A percentile compares a stretch with the other conserved stretches of the same genome.
phyloP scores from a whole-genome alignment of 1,140 invertebrate species.

The Trichoplusia ni region DNA sequence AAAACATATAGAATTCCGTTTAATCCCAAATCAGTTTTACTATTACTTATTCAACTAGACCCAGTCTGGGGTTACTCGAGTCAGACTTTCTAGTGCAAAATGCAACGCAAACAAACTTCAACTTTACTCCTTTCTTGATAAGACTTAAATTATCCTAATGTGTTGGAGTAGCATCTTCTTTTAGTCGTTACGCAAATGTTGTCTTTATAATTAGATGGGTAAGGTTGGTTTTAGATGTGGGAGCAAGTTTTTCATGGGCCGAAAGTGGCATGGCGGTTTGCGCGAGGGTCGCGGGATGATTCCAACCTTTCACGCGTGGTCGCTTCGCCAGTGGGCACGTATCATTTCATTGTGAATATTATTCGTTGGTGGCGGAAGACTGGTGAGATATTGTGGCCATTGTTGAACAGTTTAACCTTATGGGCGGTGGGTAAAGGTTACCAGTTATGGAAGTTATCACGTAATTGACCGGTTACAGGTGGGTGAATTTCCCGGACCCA shows the following conservation, averaged over 20 bases:
- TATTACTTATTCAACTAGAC: slow-evolving; percentile 69
- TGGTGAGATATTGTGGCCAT: slow-evolving; percentile 5
- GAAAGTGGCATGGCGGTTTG: slow-evolving; percentile 55
- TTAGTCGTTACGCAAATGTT: background rate
- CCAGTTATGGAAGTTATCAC: slow-evolving; percentile 14
- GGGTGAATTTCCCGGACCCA: no score
- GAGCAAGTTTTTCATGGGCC: slow-evolving; percentile 19
- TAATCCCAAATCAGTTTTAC: slow-evolving; percentile 41
- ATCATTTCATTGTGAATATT: background rate
- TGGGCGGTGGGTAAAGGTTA: slow-evolving; percentile 6
- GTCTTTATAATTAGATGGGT: slow-evolving; percentile 33
- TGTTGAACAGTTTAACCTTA: slow-evolving; percentile 7
- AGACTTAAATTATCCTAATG: slow-evolving; percentile 41
- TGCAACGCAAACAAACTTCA: slow-evolving; percentile 4
- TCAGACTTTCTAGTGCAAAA: slow-evolving; percentile 67
- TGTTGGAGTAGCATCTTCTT: background rate
- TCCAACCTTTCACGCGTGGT: slow-evolving; percentile 74
- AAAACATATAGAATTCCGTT: slow-evolving; percentile 29
- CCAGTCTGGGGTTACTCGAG: slow-evolving; percentile 52
- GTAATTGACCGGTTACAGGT: slow-evolving; percentile 10
- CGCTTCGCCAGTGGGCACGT: slow-evolving; percentile 63
- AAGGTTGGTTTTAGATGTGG: slow-evolving; percentile 42
- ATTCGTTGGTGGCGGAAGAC: background rate
- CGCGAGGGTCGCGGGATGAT: slow-evolving; percentile 71
- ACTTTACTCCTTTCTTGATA: slow-evolving; percentile 47